phyloP scores from a whole-genome alignment of 2,113 vertebrate genomes.

The Polypterus senegalus region DNA sequence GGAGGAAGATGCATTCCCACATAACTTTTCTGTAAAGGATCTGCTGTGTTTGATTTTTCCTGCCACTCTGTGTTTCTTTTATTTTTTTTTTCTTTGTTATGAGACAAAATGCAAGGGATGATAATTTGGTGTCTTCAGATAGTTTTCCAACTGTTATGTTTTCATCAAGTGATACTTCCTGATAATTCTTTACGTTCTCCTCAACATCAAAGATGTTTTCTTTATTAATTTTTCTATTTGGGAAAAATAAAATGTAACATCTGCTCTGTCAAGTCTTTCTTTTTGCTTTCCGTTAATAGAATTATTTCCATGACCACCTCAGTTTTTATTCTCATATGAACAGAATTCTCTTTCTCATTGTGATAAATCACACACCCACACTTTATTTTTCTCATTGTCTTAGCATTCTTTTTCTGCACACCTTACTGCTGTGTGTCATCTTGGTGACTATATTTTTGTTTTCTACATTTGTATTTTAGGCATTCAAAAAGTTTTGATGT shows the following conservation, averaged over 20 bases:
- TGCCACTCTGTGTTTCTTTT: background rate
- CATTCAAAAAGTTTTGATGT: background rate
- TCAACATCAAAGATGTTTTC: background rate
- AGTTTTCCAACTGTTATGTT: constrained; percentile 6
- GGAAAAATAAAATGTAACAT: constrained; percentile 6
- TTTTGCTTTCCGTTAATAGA: background rate
- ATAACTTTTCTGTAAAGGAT: background rate
- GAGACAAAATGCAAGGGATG: constrained; percentile 5
- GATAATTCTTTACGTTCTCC: constrained; percentile 7
- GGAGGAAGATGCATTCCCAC: background rate
- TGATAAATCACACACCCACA: constrained; percentile 3
- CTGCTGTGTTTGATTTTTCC: background rate
- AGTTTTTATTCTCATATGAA: background rate
- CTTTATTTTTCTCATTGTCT: background rate
- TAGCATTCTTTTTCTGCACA: background rate
- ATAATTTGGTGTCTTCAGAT: background rate
- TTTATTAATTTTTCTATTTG: constrained; percentile 7
- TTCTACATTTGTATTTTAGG: too few species aligned
- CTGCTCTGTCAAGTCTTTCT: constrained; percentile 1
- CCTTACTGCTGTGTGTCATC: too few species aligned
- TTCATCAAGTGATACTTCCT: constrained; percentile 2
- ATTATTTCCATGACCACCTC: constrained; percentile 4
- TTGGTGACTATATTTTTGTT: too few species aligned
- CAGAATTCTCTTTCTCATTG: background rate
- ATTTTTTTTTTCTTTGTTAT: background rate